Evolutionary conservation across 2,888 invertebrate genomes (phyloP).

Genomic region (Arctia plantaginis): DNA sequence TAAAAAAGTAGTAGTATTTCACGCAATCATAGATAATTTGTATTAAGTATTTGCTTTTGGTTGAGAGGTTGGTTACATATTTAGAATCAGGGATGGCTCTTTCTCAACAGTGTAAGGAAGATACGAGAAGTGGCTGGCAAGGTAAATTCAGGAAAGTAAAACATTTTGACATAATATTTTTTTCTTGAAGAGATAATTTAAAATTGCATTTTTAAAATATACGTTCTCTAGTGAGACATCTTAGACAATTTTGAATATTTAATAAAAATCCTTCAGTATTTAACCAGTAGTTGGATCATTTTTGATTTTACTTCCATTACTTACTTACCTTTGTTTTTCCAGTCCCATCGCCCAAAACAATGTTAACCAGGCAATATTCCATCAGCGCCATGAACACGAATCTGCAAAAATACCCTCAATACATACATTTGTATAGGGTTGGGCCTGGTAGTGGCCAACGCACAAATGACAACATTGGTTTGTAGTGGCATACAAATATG

Average conservation of each 20-base stretch:
- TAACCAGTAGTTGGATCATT: not conserved
- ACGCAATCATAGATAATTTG: not conserved
- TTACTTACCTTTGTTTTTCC: constrained; percentile 83
- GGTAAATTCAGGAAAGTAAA: not conserved
- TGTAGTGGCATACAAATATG: no score
- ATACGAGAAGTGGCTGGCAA: not conserved
- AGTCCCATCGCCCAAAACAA: constrained; percentile 91
- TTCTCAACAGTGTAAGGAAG: not conserved
- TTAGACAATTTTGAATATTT: no score
- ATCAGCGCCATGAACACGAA: constrained; percentile 97
- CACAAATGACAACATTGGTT: not conserved
- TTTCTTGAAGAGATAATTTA: not conserved
- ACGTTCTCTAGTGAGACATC: no score
- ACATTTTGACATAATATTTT: not conserved
- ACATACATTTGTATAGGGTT: not conserved
- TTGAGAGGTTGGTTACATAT: not conserved
- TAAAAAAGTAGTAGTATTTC: constrained; percentile 27
- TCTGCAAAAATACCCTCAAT: constrained; percentile 72
- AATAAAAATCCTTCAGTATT: no score
- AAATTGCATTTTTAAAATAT: no score
- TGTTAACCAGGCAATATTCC: constrained; percentile 97
- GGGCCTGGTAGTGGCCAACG: not conserved
- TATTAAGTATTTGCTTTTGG: not conserved
- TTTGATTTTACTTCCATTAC: not conserved
- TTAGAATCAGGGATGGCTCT: no score